Base-by-base conservation (phyloP, 2,113 vertebrate genomes). In the Dendrocopos noguchii region DNA sequence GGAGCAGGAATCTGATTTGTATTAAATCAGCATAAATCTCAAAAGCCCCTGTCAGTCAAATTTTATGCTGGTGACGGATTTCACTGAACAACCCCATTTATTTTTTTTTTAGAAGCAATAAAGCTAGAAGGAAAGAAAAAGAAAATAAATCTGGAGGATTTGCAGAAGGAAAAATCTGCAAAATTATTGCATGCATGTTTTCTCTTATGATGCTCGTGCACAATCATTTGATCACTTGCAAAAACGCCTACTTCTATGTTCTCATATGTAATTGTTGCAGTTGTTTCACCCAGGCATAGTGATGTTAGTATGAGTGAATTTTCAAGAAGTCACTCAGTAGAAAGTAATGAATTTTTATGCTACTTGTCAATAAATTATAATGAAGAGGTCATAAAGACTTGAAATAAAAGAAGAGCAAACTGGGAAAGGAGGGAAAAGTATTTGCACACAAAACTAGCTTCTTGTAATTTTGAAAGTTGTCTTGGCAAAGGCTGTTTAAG, bases 21-120 rank as follows among this genome's bases (percentile, higher is more conserved):
- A 15, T 93, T 90, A 94, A 94, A 94, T 14, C 20, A 64, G 31
- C 75, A 67, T 71, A 90, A 93, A 91, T 89, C 79, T 91, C n/a
- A 67, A 85, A 34, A 12, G 5, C 4, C 14, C 22, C 16, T 1
- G 18, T 72, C 73, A 61, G 31, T 91, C 68, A 89, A 83, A 89
- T 89, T 94, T 95, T 88, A 76, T 81, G 22, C 46, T 76, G 50
- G 28, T 82, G 73, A 93, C 75, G 72, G 59, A 70, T 94, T 94
- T 91, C 74, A 77, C 52, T 42, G 75, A 87, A 46, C 19, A 81
- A 34, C n/a, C 33, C 10, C 13, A 4, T 5, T 39, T 93, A 4
- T 5, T 39, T 93, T 80, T 74, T 92, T 73, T 9, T n/a, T n/a
- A 84, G 34, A 84, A 76, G 25, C 24, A 56, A 75, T 79, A 80